These are phyloP conservation scores for Palythoa caribaeorum DNA, from an alignment of 92 coral and sea anemone species.

Conservation along the genomic window DNA sequence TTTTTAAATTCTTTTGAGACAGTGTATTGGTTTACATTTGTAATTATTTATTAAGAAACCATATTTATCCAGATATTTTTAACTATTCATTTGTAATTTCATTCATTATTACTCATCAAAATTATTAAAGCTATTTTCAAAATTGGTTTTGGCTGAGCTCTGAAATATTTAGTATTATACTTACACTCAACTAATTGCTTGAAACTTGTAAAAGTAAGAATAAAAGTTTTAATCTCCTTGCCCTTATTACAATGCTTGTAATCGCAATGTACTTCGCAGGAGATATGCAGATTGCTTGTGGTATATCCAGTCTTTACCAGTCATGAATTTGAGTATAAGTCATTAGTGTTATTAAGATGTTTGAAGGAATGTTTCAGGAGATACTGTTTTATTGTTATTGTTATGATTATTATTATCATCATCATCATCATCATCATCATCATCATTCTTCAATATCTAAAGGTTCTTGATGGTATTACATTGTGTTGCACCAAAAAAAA, in stretches of 20 bases:
- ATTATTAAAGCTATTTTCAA: constrained; percentile 1
- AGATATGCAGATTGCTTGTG: constrained; percentile 11
- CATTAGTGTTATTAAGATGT: constrained; percentile 6
- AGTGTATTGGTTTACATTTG: constrained; percentile 6
- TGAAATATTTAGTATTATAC: constrained; percentile 8
- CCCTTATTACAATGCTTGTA: constrained; percentile 1
- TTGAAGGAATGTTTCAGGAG: constrained; percentile 9
- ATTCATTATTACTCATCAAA: constrained; percentile 8
- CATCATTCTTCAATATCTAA: constrained; percentile 10
- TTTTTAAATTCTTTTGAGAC: neutral
- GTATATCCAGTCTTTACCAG: neutral
- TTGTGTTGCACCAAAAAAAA: constrained; percentile 16
- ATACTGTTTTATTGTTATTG: neutral
- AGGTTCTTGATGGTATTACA: constrained; percentile 12
- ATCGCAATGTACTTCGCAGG: neutral
- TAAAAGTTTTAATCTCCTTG: constrained; percentile 6
- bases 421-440: neutral
- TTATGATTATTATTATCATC: neutral
- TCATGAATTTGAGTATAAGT: neutral
- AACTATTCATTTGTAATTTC: constrained; percentile 15
- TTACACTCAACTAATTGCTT: constrained; percentile 4
- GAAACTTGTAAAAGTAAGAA: constrained; percentile 6
- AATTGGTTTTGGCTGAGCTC: constrained; percentile 10
- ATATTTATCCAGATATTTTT: constrained; percentile 16
- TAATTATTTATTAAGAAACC: constrained; percentile 3